Evolutionary conservation across 1,140 invertebrate species (phyloP).

Genomic region (Ptiloglossa arizonensis): DNA sequence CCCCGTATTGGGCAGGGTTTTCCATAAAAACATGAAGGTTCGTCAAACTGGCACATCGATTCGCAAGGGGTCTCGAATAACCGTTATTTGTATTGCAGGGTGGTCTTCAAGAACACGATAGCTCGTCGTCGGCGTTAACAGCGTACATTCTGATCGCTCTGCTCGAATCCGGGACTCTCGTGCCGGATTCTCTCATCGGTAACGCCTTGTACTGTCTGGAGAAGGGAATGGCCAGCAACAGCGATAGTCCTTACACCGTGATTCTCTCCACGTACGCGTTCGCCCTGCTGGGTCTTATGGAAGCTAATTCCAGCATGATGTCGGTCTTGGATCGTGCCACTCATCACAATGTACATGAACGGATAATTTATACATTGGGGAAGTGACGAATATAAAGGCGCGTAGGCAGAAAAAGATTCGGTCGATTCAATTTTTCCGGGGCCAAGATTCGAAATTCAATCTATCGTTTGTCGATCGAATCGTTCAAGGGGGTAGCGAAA

Average conservation of each 20-base stretch:
- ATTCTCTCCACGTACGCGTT: conserved; percentile 85
- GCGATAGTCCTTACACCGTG: conserved; percentile 81
- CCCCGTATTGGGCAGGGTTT: conserved; percentile 87
- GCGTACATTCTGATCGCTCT: conserved; percentile 87
- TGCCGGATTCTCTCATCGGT: conserved; percentile 77
- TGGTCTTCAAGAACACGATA: conserved; percentile 85
- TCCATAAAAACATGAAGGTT: conserved; percentile 89
- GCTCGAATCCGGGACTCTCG: conserved; percentile 82
- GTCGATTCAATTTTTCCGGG: background rate
- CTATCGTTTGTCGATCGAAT: no score
- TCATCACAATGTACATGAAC: conserved; percentile 68
- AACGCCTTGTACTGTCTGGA: conserved; percentile 84
- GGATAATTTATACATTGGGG: background rate
- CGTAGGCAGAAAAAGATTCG: background rate
- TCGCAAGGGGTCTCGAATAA: no score
- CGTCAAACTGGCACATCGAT: background rate
- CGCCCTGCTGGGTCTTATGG: conserved; percentile 81
- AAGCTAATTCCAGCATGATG: conserved; percentile 71
- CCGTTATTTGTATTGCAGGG: conserved; percentile 81
- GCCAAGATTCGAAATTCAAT: no score
- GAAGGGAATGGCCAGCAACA: conserved; percentile 63
- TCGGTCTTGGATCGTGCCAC: conserved; percentile 71
- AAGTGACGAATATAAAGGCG: background rate
- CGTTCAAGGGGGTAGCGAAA: no score
- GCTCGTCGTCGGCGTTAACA: conserved; percentile 84